Base-by-base conservation (phyloP, 2,113 vertebrate genomes). In the Gasterosteus nipponicus region DNA sequence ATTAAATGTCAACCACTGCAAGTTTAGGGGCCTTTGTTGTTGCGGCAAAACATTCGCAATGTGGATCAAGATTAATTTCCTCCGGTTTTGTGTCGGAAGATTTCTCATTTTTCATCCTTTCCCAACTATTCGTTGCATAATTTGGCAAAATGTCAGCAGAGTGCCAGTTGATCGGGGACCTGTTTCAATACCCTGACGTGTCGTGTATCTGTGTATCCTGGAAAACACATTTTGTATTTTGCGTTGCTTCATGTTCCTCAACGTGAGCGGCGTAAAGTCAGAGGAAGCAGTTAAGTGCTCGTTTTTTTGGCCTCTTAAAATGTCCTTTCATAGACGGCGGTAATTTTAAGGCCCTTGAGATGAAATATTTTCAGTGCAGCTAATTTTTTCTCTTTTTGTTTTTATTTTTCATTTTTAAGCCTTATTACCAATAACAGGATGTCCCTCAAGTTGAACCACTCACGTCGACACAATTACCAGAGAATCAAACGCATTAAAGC, bases 1-100 rank as follows among this genome's bases (percentile, higher is more conserved):
- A 73, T 62, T 54, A 73, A 77, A 84, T 75, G 42, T 75, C 64
- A 73, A 57, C 38, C 39, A 15, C 44, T 51, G 31, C 49, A 26
- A 83, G 69, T 69, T 57, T 63, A 58, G 64, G 10, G 18, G 60
- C 68, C 11, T 76, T 54, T 44, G 75, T 57, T 78, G 58, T 26
- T 0, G 15, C 29, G 26, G 61, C 35, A 69, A 74, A 38, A 44
- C 70, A 61, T 75, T 57, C 59, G 58, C 4, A 31, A 22, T 29
- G 7, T 72, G 67, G 51, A 47, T 69, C 15, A 77, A 57, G 38
- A 76, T 79, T 77, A 46, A 82, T 75, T 67, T 75, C 39, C 10
- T n/a, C 69, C 39, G 33, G 53, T 56, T 56, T 74, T 77, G 39
- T 35, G 31, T 16, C 47, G 29, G 14, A 75, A 42, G 22, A 61